Evolutionary conservation across 2,797 vertebrate species (phyloP).

Genomic region (Alectoris magna): DNA sequence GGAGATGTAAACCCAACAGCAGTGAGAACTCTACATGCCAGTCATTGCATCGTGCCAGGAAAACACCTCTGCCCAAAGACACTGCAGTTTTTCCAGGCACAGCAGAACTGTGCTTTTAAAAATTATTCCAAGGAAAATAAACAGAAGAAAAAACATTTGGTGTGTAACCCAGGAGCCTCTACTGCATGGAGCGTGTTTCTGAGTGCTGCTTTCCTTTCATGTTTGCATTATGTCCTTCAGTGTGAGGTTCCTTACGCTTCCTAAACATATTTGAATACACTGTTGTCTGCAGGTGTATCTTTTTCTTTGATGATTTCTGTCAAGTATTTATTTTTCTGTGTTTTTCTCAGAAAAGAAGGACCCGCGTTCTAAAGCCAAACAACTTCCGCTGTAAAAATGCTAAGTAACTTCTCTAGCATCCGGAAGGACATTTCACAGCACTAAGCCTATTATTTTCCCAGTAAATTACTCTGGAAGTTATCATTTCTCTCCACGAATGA

Average conservation of each 20-base stretch:
- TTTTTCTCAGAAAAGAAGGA: neutral
- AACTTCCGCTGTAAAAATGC: neutral
- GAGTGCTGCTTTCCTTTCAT: neutral
- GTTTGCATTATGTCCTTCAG: neutral
- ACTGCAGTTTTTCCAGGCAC: fast-evolving
- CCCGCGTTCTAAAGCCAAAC: neutral
- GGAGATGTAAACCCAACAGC: neutral
- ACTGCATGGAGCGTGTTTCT: neutral
- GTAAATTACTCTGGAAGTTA: conserved; percentile 58
- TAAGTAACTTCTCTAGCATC: neutral
- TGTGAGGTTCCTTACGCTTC: neutral
- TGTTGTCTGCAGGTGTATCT: neutral
- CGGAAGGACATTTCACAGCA: conserved; percentile 4
- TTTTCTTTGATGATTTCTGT: neutral
- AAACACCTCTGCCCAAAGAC: neutral
- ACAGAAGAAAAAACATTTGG: neutral
- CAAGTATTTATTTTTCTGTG: neutral
- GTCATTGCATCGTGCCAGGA: neutral
- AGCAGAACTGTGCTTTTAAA: neutral
- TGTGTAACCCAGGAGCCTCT: fast-evolving
- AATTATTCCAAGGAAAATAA: neutral
- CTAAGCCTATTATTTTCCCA: conserved; percentile 43
- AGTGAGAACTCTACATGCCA: neutral
- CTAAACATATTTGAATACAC: neutral
- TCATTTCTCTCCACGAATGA: conserved; percentile 39